These are phyloP conservation scores for Diglossa cyanea DNA, from an alignment of 2,797 vertebrate species.

Conservation along the genomic window DNA sequence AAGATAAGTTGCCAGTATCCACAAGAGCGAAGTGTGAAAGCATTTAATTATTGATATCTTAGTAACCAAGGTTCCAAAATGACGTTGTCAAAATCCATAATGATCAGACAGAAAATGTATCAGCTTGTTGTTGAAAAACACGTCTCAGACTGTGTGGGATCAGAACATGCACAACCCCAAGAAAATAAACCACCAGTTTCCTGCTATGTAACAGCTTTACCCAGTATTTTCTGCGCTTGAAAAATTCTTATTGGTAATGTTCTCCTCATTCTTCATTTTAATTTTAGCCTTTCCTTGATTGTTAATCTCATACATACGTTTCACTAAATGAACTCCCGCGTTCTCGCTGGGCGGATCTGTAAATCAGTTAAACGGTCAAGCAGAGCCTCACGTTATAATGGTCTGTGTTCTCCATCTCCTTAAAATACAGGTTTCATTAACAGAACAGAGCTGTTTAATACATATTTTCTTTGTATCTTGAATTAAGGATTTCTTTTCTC, in stretches of 20 bases:
- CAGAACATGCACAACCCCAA: neutral
- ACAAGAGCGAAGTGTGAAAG: constrained; percentile 75
- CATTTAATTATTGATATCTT: constrained; percentile 81
- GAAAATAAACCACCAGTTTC: neutral
- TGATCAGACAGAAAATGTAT: constrained; percentile 64
- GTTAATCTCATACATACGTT: neutral
- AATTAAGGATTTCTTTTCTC: neutral
- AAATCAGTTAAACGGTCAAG: constrained; percentile 33
- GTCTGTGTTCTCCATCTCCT: neutral
- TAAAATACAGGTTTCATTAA: constrained; percentile 20
- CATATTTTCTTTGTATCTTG: neutral
- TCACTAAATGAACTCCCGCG: neutral
- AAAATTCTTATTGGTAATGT: constrained; percentile 30
- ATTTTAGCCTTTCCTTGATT: constrained; percentile 22
- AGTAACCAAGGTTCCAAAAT: constrained; percentile 72
- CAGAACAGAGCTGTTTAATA: neutral
- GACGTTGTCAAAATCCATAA: constrained; percentile 73
- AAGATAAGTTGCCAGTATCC: constrained; percentile 75
- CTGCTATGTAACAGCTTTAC: neutral
- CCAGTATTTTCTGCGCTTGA: neutral
- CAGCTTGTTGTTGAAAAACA: constrained; percentile 43
- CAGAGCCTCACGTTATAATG: neutral
- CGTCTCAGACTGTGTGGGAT: neutral
- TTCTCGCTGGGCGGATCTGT: constrained; percentile 9
- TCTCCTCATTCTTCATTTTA: neutral